These are phyloP conservation scores for Limnephilus marmoratus DNA, from an alignment of 2,888 invertebrate species.

Conservation along the genomic window DNA sequence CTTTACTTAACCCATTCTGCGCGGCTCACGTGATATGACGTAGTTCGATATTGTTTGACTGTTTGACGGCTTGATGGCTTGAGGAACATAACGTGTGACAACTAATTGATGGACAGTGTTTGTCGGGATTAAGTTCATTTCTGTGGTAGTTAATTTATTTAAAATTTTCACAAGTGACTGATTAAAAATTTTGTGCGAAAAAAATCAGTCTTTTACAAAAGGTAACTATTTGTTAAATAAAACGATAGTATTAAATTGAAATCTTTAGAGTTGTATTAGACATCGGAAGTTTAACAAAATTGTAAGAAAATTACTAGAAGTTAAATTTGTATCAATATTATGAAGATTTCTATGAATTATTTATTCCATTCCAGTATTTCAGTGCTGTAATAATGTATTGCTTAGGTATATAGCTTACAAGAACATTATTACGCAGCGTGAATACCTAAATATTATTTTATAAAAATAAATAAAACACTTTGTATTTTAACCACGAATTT, in stretches of 20 bases:
- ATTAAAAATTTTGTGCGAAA: neutral
- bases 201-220: neutral
- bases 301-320: no score
- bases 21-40: neutral
- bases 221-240: neutral
- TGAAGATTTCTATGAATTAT: no score
- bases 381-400: neutral
- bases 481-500: no score
- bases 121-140: neutral
- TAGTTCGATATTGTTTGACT: neutral
- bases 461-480: no score
- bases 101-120: neutral
- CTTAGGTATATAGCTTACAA: neutral
- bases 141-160: neutral
- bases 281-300: no score
- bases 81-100: neutral
- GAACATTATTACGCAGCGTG: neutral
- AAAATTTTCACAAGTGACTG: neutral
- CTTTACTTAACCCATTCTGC: neutral
- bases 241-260: neutral
- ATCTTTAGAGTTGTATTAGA: no score
- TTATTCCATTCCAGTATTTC: no score
- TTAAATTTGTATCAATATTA: no score
- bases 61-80: neutral
- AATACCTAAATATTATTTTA: neutral